These are phyloP conservation scores for Brachypterus glaber DNA, from an alignment of 2,888 invertebrate genomes.

Conservation along the genomic window DNA sequence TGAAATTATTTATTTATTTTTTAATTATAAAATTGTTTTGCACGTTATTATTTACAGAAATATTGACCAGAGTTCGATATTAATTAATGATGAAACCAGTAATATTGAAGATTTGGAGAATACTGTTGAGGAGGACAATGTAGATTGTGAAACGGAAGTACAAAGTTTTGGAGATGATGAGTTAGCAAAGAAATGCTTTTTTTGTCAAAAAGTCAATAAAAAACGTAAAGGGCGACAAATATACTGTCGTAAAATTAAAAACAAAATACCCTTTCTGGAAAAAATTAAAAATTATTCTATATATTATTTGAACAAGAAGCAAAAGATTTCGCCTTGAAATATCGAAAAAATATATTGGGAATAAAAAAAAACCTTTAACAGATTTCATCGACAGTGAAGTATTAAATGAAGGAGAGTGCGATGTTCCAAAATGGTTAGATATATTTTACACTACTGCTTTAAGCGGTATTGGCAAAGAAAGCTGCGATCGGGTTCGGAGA, in stretches of 20 bases:
- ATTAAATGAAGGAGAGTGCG: slow-evolving; percentile 21
- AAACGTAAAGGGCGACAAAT: slow-evolving; percentile 15
- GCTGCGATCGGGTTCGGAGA: slow-evolving; percentile 16
- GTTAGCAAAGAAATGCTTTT: slow-evolving; percentile 12
- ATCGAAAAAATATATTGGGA: slow-evolving; percentile 15
- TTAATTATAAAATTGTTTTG: slow-evolving; percentile 7
- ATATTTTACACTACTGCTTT: slow-evolving; percentile 22
- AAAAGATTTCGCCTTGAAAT: slow-evolving; percentile 19
- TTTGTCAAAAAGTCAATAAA: slow-evolving; percentile 12
- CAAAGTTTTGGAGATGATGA: slow-evolving; percentile 13
- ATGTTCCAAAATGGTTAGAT: slow-evolving; percentile 21
- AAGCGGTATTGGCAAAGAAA: slow-evolving; percentile 15
- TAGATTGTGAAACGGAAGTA: slow-evolving; percentile 7
- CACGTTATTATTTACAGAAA: slow-evolving; percentile 8
- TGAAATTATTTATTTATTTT: slow-evolving; percentile 9
- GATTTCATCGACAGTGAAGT: slow-evolving; percentile 18
- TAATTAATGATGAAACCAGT: slow-evolving; percentile 8
- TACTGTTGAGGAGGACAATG: slow-evolving; percentile 12
- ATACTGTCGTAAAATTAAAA: slow-evolving; percentile 14
- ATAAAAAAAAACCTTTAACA: slow-evolving; percentile 19
- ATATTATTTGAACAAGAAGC: slow-evolving; percentile 20
- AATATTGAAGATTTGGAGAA: slow-evolving; percentile 7
- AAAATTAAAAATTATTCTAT: slow-evolving; percentile 13
- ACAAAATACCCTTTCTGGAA: slow-evolving; percentile 11
- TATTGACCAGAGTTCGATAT: slow-evolving; percentile 5